Conservation (phyloP, 2,113 vertebrate species). For the Ictidomys tridecemlineatus region DNA sequence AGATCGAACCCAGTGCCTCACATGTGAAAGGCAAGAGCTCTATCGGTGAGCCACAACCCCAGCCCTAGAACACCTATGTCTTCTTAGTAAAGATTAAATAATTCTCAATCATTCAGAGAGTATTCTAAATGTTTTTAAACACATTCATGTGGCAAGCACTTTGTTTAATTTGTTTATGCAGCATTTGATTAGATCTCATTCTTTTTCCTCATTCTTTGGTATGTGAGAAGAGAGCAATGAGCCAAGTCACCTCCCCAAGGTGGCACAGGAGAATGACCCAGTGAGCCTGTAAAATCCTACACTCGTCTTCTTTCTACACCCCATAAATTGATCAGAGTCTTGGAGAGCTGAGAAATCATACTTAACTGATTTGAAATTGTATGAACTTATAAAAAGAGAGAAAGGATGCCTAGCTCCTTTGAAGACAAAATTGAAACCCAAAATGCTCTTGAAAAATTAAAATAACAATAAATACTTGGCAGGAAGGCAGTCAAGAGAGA, state of each 20-base stretch:
- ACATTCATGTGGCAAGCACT: not conserved
- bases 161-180: not conserved
- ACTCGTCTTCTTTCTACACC: too few species aligned
- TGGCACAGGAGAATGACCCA: not conserved
- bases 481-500: not conserved
- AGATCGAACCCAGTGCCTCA: too few species aligned
- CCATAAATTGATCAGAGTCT: not conserved
- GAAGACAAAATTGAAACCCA: not conserved
- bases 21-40: too few species aligned
- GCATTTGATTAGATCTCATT: not conserved
- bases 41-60: too few species aligned
- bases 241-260: not conserved
- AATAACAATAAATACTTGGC: constrained; percentile 23
- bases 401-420: not conserved
- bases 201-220: not conserved
- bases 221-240: not conserved
- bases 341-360: not conserved
- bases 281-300: not conserved
- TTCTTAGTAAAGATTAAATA: constrained; percentile 10
- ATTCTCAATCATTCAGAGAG: not conserved
- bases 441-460: constrained; percentile 43
- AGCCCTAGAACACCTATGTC: too few species aligned
- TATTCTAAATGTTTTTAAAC: not conserved
- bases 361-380: not conserved
- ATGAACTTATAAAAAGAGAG: not conserved